These are phyloP conservation scores for Tineola bisselliella DNA, from an alignment of 2,888 invertebrate genomes.

Conservation along the genomic window DNA sequence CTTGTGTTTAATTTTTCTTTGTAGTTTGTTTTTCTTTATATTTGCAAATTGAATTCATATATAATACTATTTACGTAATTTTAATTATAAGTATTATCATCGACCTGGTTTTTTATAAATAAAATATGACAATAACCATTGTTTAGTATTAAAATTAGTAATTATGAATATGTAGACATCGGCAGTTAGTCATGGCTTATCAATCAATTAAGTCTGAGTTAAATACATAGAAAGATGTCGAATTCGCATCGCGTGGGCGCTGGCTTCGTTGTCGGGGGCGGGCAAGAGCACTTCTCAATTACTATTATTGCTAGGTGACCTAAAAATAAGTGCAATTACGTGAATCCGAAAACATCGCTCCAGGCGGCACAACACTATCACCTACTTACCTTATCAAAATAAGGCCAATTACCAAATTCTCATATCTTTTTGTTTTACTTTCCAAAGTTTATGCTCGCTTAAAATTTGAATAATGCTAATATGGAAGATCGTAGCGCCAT, in stretches of 20 bases:
- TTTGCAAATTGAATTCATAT: too few species aligned
- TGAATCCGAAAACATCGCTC: constrained; percentile 23
- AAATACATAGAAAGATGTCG: constrained; percentile 22
- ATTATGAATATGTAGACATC: not conserved
- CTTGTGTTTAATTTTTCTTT: too few species aligned
- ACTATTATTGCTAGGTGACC: constrained; percentile 50
- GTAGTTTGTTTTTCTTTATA: too few species aligned
- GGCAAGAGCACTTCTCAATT: constrained; percentile 34
- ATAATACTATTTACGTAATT: not conserved
- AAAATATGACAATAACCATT: not conserved
- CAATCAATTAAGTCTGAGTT: constrained; percentile 21
- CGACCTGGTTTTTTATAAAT: not conserved
- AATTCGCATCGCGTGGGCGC: constrained; percentile 13
- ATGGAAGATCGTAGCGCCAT: constrained; percentile 20
- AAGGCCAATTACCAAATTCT: constrained; percentile 43
- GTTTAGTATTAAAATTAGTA: not conserved
- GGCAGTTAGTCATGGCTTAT: not conserved
- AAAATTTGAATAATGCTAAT: constrained; percentile 16
- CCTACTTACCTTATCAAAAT: constrained; percentile 28
- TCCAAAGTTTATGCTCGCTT: constrained; percentile 30
- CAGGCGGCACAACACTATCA: constrained; percentile 33
- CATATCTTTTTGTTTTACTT: constrained; percentile 45
- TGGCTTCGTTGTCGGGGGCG: constrained; percentile 21
- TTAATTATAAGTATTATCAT: not conserved
- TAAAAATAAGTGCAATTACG: constrained; percentile 28